Evolutionary conservation across 2,888 invertebrate species (phyloP).

Genomic region (Xanthorhoe spadicearia): DNA sequence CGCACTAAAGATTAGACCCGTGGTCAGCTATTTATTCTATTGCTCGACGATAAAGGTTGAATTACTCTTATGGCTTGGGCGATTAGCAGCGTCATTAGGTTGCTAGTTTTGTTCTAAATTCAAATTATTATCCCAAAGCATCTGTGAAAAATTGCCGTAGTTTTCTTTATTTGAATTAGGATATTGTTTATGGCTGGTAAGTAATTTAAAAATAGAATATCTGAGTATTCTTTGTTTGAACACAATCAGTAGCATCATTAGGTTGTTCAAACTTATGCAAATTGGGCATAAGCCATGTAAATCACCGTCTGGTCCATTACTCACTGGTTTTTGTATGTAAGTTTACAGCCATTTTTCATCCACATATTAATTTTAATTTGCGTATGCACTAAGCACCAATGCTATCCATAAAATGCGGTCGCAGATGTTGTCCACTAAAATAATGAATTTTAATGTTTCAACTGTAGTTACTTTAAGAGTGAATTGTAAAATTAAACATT

Average conservation of each 20-base stretch:
- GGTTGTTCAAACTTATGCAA: neutral
- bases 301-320: neutral
- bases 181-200: too few relatives aligned
- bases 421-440: slow-evolving; percentile 1
- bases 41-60: slow-evolving; percentile 32
- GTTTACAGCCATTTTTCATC: neutral
- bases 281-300: neutral
- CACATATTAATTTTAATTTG: slow-evolving; percentile 1
- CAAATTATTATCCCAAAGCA: slow-evolving; percentile 3
- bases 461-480: neutral
- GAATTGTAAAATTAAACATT: too few relatives aligned
- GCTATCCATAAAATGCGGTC: neutral
- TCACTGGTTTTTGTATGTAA: neutral
- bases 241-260: too few relatives aligned
- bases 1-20: slow-evolving; percentile 40
- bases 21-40: slow-evolving; percentile 41
- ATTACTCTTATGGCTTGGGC: slow-evolving; percentile 17
- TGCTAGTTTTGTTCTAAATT: slow-evolving; percentile 23
- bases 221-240: neutral
- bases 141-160: neutral
- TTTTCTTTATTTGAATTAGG: neutral
- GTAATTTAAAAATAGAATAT: neutral
- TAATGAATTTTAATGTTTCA: neutral
- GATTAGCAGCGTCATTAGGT: slow-evolving; percentile 25
- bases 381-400: neutral